Conservation (phyloP, 2,113 vertebrate species). For the Jaculus jaculus region DNA sequence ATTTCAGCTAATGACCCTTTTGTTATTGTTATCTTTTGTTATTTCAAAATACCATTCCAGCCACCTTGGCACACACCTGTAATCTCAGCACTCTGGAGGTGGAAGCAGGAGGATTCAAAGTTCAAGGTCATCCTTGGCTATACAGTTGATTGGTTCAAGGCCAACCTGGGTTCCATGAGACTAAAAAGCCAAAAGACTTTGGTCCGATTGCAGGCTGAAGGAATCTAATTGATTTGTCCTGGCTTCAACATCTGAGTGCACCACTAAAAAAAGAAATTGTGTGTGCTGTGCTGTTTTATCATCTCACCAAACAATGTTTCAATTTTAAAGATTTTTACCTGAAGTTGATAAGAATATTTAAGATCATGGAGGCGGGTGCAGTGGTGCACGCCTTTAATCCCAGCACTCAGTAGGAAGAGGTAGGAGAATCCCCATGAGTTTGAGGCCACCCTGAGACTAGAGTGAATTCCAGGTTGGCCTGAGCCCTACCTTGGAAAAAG, state of each 20-base stretch:
- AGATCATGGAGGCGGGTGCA: too few relatives aligned
- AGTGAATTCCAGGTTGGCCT: too few relatives aligned
- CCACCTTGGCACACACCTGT: background rate
- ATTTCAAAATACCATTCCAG: background rate
- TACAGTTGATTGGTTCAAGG: background rate
- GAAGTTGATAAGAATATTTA: conserved; percentile 24
- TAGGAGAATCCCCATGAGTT: too few relatives aligned
- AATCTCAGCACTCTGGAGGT: background rate
- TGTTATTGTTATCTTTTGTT: background rate
- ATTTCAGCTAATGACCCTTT: background rate
- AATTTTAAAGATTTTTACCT: background rate
- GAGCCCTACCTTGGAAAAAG: too few relatives aligned
- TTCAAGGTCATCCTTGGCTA: background rate
- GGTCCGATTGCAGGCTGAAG: background rate
- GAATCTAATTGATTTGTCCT: background rate
- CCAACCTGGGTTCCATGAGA: background rate
- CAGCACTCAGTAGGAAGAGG: too few relatives aligned
- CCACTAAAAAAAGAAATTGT: background rate
- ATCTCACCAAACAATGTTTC: conserved; percentile 1
- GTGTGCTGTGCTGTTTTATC: background rate
- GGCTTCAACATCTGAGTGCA: background rate
- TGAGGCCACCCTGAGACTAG: too few relatives aligned
- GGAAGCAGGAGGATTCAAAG: background rate
- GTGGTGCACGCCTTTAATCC: too few relatives aligned
- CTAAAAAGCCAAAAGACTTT: background rate